Evolutionary conservation across 2,888 invertebrate genomes (phyloP), one percentile per base, ranked within the genome.

Genomic region (Drosophila putrida): DNA sequence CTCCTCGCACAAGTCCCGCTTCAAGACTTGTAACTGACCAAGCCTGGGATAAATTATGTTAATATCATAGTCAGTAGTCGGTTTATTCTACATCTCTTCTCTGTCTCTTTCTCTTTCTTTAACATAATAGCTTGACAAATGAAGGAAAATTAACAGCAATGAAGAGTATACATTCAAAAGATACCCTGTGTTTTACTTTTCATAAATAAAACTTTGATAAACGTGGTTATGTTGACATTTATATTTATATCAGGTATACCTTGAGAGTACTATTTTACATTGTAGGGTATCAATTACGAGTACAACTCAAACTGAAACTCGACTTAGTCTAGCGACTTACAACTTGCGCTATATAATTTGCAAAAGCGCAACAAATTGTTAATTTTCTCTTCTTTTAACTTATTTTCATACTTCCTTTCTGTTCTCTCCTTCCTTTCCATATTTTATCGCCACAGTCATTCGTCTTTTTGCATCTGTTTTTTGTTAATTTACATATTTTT

Each of bases 321-420:
- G 67, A 75, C 67, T 77, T 55, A 43, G 71, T 66, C 72, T 71
- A 44, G 65, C 50, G 50, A 60, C 50, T 71, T 57, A 62, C 62
- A 61, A 55, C 39, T 68, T 63, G 60, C 28, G 55, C 61, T 66
- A 63, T 78, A 76, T 86, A 78, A 86, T 86, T 83, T 75, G 71
- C 76, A 80, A 83, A 82, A 83, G 88, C 84, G 87, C 88, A 88
- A 82, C 84, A 84, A 84, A 88, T 84, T 84, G 88, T 80, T 88
- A 88, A 84, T 83, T 84, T 88, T 88, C 80, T 72, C 85, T 75
- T 71, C 71, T 67, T 72, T 80, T 55, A 58, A 57, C 62, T 68
- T 49, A n/a, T 46, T 60, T 38, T 51, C 53, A 53, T 35, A 38
- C 41, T 33, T 51, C 36, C 36, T 53, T 8, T 13, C 15, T 10